Evolutionary conservation across 2,888 invertebrate genomes (phyloP), one percentile per base, ranked within the genome.

Genomic region (Erpobdella octoculata): DNA sequence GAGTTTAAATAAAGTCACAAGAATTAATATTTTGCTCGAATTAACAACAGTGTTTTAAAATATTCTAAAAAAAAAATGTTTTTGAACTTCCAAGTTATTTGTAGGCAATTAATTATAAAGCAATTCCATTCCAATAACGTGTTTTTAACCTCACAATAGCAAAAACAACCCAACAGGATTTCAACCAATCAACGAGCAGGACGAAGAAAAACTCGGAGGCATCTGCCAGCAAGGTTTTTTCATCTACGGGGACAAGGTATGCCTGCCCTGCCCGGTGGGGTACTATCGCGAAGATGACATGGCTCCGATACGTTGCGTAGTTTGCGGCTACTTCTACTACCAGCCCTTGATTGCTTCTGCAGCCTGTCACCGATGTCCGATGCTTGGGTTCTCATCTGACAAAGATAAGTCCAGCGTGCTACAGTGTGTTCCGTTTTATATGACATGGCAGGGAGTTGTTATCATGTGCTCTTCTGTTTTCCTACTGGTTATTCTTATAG

Each of bases 231-330:
- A 58, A 21, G 69, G 69, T 5, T 53, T 48, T 35, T 69, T 69
- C 37, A 18, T 48, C 21, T 58, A 21, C 58, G 15, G 58, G 35
- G 69, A 48, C 21, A 25, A 35, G 33, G 69, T 69, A n/a, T 69
- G 69, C 35, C n/a, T 69, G 15, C 69, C 69, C n/a, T 69, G 69
- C 36, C n/a, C 69, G 33, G 31, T 35, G 3, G 69, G 69, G 8
- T 69, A 48, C 31, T 69, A 69, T 37, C n/a, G 69, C 18, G 37
- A 5, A 33, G n/a, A 28, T n/a, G n/a, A 69, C 18, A 36, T 28
- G 31, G 18, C 53, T 18, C 5, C 8, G 8, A 6, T 35, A 4
- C 8, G 18, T 8, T 69, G 69, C 33, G 28, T 9, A 3, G 36
- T 35, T 1, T 69, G 69, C 33, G 69, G 69, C n/a, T 41, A 41